Base-by-base conservation (phyloP, 2,797 vertebrate species). In the Vipera ursinii region DNA sequence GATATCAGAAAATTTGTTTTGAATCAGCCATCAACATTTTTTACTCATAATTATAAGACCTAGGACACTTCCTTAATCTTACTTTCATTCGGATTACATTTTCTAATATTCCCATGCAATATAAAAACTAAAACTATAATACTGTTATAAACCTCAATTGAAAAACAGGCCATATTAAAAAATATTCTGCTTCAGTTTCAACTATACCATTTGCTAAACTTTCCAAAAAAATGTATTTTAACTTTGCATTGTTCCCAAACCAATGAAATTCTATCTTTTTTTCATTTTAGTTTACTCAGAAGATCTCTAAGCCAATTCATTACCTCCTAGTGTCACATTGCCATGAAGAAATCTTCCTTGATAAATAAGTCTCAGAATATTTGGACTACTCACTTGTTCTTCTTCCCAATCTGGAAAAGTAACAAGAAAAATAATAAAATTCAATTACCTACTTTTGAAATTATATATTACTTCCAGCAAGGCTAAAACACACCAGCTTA, bases 241-340 rank as follows among this genome's bases (percentile, higher is more conserved):
- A 69, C 59, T 89, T 6, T 90, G 6, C 8, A 90, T 69, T 20
- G 28, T 90, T 57, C 24, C n/a, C 15, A 69, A 22, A 51, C 17
- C 86, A 78, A 51, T 20, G 44, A 87, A 56, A 28, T 22, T 22
- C 17, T 24, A 28, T 48, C 32, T 10, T 9, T n/a, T 86, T 38
- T 28, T 5, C 20, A 90, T 65, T 51, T 60, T 44, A 56, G 48
- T 32, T 87, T 4, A 78, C 2, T 6, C 89, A 57, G 87, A 60
- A 20, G 1, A 13, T 85, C 57, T 85, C 5, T 26, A 44, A 94
- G 61, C 55, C 91, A 95, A 90, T 90, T 94, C 92, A 10, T 98
- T 98, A 99, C 99, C 99, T 99, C 99, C 99, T 98, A 99, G 97
- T 95, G 99, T 99, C 97, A 99, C 99, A 94, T 99, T 99, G 97